phyloP scores from a whole-genome alignment of 2,888 invertebrate genomes.

The Luffia ferchaultella region DNA sequence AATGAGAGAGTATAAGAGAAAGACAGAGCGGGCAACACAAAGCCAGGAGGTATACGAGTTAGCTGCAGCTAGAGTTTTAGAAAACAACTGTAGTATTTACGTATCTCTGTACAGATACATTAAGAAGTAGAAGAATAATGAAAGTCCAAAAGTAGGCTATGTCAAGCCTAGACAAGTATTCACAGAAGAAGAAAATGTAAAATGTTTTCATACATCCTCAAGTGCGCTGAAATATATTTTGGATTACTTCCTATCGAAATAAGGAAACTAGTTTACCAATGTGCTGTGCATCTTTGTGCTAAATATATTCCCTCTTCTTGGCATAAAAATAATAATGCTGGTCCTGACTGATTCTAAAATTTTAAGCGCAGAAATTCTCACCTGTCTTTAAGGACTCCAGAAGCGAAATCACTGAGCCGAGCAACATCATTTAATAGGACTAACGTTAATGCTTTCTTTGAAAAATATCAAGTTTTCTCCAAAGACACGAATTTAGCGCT shows the following conservation, averaged over 20 bases:
- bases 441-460: constrained; percentile 13
- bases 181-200: no score
- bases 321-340: no score
- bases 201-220: no score
- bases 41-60: no score
- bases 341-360: constrained; percentile 12
- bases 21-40: no score
- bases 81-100: constrained; percentile 11
- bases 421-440: constrained; percentile 14
- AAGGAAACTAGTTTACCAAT: constrained; percentile 12
- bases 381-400: no score
- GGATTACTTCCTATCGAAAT: no score
- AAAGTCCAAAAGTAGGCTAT: no score
- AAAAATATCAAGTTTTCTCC: constrained; percentile 9
- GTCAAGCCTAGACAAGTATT: constrained; percentile 13
- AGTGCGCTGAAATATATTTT: no score
- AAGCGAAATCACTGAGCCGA: constrained; percentile 12
- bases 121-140: no score
- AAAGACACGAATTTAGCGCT: constrained; percentile 4
- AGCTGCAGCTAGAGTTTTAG: constrained; percentile 15
- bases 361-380: constrained; percentile 12
- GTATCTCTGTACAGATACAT: constrained; percentile 11
- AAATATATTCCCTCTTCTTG: no score
- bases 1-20: no score
- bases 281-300: constrained; percentile 7